Percentiles rank a stretch among this genome's conserved stretches.
Evolutionary conservation across 2,113 vertebrate species (phyloP).

Genomic region (Aleadryas rufinucha): DNA sequence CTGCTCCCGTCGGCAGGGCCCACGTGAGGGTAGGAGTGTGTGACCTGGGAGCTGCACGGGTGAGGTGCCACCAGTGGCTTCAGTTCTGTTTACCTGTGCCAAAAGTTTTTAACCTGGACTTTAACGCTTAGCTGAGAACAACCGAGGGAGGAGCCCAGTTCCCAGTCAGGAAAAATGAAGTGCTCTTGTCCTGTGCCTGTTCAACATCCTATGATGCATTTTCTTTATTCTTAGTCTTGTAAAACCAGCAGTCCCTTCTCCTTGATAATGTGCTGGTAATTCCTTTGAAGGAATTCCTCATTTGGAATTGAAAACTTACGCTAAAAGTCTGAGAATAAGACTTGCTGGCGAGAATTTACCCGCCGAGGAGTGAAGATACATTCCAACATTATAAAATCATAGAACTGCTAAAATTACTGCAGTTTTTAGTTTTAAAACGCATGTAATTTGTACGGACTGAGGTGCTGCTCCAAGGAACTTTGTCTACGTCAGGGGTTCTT

Average conservation of each 20-base stretch:
- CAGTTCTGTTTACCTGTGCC: not conserved
- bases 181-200: not conserved
- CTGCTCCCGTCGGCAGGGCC: not conserved
- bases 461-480: not conserved
- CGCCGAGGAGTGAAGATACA: not conserved
- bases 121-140: not conserved
- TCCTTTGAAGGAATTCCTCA: not conserved
- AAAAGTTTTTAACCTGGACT: not conserved
- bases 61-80: not conserved
- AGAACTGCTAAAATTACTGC: not conserved
- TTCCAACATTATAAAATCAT: not conserved
- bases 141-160: accelerated
- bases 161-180: not conserved
- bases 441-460: not conserved
- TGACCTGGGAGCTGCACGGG: not conserved
- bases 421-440: not conserved
- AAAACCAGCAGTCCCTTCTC: not conserved
- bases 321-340: not conserved
- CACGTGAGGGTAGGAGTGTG: accelerated
- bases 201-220: not conserved
- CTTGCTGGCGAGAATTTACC: not conserved
- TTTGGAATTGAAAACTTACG: not conserved
- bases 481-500: not conserved
- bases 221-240: not conserved
- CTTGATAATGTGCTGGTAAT: not conserved